phyloP scores from a whole-genome alignment of 2,888 invertebrate species.

The Caenorhabditis japonica region DNA sequence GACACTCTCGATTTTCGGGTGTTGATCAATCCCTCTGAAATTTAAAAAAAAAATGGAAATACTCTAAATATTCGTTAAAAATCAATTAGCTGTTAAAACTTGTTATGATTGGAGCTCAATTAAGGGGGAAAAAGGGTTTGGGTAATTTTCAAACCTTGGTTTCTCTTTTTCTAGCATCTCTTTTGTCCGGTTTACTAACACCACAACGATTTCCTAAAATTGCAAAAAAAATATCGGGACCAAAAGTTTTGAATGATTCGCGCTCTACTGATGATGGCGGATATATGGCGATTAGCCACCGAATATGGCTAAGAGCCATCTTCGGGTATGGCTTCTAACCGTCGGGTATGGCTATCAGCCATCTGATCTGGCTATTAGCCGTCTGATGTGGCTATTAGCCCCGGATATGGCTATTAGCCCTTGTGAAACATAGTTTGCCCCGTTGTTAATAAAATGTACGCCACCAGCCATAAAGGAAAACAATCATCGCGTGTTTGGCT shows the following conservation, averaged over 20 bases:
- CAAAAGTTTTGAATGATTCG: background rate
- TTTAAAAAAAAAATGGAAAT: too few relatives aligned
- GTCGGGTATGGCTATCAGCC: too few relatives aligned
- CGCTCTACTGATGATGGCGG: background rate
- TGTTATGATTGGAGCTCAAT: background rate
- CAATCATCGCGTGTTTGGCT: too few relatives aligned
- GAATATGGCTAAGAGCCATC: too few relatives aligned
- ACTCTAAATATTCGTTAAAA: conserved; percentile 7
- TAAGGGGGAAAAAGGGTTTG: background rate
- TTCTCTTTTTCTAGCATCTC: conserved; percentile 37
- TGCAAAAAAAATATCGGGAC: background rate
- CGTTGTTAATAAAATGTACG: too few relatives aligned
- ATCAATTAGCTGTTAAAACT: background rate
- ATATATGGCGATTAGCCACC: too few relatives aligned
- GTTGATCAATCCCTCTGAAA: conserved; percentile 41
- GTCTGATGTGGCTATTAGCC: too few relatives aligned
- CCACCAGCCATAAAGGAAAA: too few relatives aligned
- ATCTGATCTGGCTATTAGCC: too few relatives aligned
- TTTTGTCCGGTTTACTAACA: conserved; percentile 31
- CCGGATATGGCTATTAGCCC: too few relatives aligned
- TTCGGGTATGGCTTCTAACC: too few relatives aligned
- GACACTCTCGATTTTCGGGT: conserved; percentile 27
- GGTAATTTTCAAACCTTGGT: conserved; percentile 12
- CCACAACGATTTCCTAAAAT: conserved; percentile 34
- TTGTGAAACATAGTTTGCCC: too few relatives aligned